Base-by-base conservation (phyloP, 1,140 invertebrate genomes). In the Oscheius sp. region DNA sequence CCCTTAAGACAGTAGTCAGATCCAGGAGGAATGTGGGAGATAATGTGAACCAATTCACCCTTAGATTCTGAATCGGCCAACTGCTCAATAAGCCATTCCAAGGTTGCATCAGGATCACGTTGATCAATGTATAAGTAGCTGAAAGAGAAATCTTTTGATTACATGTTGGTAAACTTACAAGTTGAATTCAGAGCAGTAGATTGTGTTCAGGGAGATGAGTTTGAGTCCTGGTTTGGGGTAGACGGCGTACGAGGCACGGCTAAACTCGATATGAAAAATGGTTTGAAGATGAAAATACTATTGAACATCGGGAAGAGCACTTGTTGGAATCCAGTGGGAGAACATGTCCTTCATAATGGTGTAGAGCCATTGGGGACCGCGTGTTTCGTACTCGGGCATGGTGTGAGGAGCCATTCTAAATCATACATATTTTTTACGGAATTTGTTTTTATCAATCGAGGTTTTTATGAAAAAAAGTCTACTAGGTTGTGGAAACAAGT, bases 11-110 rank as follows among this genome's bases (percentile, higher is more conserved):
- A 91, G 63, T 89, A 88, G 2, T 85, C 78, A 18, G 87, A 86
- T 7, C 94, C 94, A 0, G 95, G 94, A 0, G 94, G 94, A 78
- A 98, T 97, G 80, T 99, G 96, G 0, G 94, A 94, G 52, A 99
- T 92, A 4, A 99, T 91, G 80, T 98, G 95, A 3, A 97, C 95
- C 42, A 59, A 29, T 86, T 97, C 94, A 4, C 90, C 90, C 71
- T 91, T 93, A 79, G 93, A 90, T 86, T 98, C 95, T 0, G 95
- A 93, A 29, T 91, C 90, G 84, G 95, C 93, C 1, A 98, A 85
- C 83, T 95, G 92, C 77, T 93, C 91, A 58, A 97, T 92, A 31
- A 98, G 88, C 95, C 95, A 98, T 76, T 93, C 91, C 1, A 98
- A 86, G 84, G 97, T 92, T 18, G 91, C 92, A 0, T 91, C 91